A percentile compares a stretch with the other conserved stretches of the same genome.
phyloP scores from a whole-genome alignment of 2,888 invertebrate species.

The Volucella zonaria region DNA sequence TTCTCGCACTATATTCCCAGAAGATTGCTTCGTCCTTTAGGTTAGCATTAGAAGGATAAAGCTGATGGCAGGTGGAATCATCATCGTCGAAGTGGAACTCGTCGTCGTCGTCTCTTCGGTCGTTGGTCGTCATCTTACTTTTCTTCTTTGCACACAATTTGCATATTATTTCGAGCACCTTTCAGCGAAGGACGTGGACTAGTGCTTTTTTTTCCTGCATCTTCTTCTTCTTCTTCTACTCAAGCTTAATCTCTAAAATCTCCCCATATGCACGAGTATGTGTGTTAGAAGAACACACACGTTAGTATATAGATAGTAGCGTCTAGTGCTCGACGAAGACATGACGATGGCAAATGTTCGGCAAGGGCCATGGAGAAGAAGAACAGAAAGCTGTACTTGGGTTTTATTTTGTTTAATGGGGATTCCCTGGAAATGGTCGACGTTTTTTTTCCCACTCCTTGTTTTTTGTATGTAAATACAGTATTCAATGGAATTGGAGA shows the following conservation, averaged over 20 bases:
- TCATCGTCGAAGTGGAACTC: slow-evolving; percentile 15
- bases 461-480: slow-evolving; percentile 34
- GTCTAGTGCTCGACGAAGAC: not conserved
- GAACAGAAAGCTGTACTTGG: slow-evolving; percentile 38
- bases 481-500: slow-evolving; percentile 42
- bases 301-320: slow-evolving; percentile 3
- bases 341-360: not conserved
- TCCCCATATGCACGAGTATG: slow-evolving; percentile 5
- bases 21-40: slow-evolving; percentile 23
- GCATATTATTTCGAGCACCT: slow-evolving; percentile 61
- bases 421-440: slow-evolving; percentile 15
- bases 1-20: not conserved
- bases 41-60: slow-evolving; percentile 36
- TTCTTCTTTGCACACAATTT: slow-evolving; percentile 61
- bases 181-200: slow-evolving; percentile 31
- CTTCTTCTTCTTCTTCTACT: too few species aligned
- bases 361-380: not conserved
- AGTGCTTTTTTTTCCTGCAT: not conserved
- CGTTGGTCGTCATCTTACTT: slow-evolving; percentile 7
- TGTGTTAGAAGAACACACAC: slow-evolving; percentile 13
- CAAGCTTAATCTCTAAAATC: slow-evolving; percentile 21
- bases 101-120: slow-evolving; percentile 12
- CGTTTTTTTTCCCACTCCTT: not conserved
- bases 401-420: slow-evolving; percentile 61
- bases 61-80: slow-evolving; percentile 61